A percentile compares a stretch with the other conserved stretches of the same genome.
Evolutionary conservation across 2,113 vertebrate species (phyloP).

Genomic region (Cyprinus carpio): DNA sequence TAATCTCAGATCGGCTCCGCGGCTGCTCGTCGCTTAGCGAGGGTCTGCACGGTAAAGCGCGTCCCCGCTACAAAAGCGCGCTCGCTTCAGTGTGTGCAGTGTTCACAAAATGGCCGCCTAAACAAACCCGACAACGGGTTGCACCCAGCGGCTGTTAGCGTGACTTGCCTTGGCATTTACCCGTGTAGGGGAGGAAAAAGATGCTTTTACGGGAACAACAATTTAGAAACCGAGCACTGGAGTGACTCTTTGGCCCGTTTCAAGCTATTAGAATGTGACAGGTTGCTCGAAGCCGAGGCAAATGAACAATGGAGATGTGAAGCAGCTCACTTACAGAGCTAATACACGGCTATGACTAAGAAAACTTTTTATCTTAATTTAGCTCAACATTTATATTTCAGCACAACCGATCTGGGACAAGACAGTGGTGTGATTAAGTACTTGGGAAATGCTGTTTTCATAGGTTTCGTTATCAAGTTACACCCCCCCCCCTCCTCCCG

Average conservation of each 20-base stretch:
- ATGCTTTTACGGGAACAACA: background rate
- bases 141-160: conserved; percentile 44
- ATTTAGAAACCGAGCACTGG: background rate
- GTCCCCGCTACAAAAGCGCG: conserved; percentile 37
- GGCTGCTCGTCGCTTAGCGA: conserved; percentile 54
- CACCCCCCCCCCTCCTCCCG: no score
- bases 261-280: background rate
- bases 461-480: background rate
- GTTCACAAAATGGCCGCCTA: conserved; percentile 82
- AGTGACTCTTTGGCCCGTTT: background rate
- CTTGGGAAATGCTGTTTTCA: no score
- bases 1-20: conserved; percentile 61
- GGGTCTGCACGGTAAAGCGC: conserved; percentile 69
- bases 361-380: background rate
- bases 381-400: background rate
- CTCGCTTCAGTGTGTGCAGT: conserved; percentile 56
- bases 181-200: background rate
- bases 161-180: conserved; percentile 27
- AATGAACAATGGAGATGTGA: background rate
- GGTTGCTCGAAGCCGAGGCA: background rate
- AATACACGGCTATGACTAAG: background rate
- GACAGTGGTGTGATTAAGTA: background rate
- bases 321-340: background rate
- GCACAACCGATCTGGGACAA: background rate
- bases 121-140: conserved; percentile 65